These are phyloP conservation scores for Capra hircus DNA, from an alignment of 2,113 vertebrate genomes.

Conservation along the genomic window DNA sequence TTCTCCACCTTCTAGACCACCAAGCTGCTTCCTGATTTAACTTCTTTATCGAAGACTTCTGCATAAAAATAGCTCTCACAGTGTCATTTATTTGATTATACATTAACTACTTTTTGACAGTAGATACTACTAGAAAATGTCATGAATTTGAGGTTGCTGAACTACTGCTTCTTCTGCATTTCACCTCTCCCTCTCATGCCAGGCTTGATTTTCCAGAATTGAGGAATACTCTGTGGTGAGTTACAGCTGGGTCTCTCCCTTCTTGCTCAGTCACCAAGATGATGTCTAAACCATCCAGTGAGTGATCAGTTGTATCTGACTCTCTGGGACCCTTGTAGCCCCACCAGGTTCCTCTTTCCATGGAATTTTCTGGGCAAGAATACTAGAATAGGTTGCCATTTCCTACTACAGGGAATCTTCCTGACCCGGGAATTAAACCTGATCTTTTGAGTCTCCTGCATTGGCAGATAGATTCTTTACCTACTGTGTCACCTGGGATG, in stretches of 20 bases:
- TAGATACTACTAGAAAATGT: not conserved
- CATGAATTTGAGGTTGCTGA: not conserved
- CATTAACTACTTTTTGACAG: not conserved
- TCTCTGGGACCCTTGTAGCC: not conserved
- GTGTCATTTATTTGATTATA: not conserved
- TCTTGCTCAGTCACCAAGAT: not conserved
- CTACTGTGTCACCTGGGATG: not conserved
- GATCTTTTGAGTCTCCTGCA: not conserved
- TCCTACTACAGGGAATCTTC: not conserved
- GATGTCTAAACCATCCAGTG: not conserved
- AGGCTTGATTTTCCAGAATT: not conserved
- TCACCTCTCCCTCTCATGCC: not conserved
- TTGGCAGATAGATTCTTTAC: not conserved
- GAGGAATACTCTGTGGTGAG: not conserved
- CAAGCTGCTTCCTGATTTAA: not conserved
- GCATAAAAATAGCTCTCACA: not conserved
- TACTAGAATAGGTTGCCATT: not conserved
- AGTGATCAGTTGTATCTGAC: not conserved
- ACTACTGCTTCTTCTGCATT: fast-evolving
- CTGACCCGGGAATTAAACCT: not conserved
- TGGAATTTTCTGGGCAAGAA: not conserved
- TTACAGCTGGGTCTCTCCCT: not conserved
- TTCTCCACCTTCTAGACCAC: not conserved
- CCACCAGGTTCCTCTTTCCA: not conserved
- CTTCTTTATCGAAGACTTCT: not conserved